Conservation (phyloP, 2,113 vertebrate genomes). For the Centropus bengalensis region DNA sequence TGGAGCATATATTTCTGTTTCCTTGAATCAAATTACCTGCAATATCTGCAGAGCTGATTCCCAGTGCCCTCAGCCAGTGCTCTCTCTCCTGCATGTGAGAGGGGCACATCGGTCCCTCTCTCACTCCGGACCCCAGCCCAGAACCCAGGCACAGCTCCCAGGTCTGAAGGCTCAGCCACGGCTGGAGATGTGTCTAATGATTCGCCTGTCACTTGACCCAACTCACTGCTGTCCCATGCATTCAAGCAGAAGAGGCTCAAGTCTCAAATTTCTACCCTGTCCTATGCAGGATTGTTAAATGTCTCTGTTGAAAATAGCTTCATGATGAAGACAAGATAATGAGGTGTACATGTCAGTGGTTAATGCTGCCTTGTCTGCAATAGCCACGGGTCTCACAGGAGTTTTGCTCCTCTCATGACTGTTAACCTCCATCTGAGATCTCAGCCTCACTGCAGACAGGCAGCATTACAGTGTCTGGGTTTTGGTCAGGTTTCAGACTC, state of each 20-base stretch:
- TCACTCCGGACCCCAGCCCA: background rate
- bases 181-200: too few relatives aligned
- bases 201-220: background rate
- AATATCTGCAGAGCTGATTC: background rate
- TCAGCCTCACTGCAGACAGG: background rate
- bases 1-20: background rate
- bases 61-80: background rate
- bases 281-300: background rate
- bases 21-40: background rate
- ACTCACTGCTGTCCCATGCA: accelerated
- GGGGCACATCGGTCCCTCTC: background rate
- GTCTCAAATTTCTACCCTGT: background rate
- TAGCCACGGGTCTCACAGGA: background rate
- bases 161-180: too few relatives aligned
- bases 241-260: background rate
- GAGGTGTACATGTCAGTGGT: too few relatives aligned
- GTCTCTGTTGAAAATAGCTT: too few relatives aligned
- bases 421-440: background rate
- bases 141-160: background rate
- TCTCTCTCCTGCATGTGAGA: too few relatives aligned
- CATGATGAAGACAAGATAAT: accelerated
- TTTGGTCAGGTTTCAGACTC: background rate
- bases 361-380: accelerated
- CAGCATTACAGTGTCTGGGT: background rate
- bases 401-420: background rate